Conservation (phyloP, 2,113 vertebrate genomes). For the Cyprinodon variegatus region DNA sequence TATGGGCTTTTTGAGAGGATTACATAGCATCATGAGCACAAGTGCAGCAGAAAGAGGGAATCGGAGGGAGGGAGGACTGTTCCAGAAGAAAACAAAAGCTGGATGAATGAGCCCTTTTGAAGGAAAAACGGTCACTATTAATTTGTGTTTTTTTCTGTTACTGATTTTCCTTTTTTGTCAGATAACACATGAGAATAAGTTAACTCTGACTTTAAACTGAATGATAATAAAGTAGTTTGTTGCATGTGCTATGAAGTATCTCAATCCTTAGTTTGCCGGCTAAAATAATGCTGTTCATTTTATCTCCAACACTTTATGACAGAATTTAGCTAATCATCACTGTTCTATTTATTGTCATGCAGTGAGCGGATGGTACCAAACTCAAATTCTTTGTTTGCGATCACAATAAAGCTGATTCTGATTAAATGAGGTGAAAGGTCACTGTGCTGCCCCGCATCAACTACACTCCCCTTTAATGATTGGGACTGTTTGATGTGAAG, state of each 20-base stretch:
- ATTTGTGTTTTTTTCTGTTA: not conserved
- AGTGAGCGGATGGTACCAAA: no score
- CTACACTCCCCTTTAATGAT: constrained; percentile 33
- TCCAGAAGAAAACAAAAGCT: constrained; percentile 10
- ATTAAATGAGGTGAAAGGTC: constrained; percentile 35
- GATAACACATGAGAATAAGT: not conserved
- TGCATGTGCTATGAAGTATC: not conserved
- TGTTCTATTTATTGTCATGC: no score
- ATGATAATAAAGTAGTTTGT: not conserved
- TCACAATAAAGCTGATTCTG: no score
- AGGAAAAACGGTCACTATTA: not conserved
- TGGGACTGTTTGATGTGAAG: constrained; percentile 48
- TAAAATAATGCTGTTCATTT: not conserved
- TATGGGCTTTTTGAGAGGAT: constrained; percentile 70
- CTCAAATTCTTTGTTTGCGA: no score
- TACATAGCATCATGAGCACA: constrained; percentile 55
- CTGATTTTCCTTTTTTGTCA: not conserved
- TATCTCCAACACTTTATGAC: not conserved
- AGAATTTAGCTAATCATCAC: not conserved
- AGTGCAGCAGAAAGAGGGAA: constrained; percentile 27
- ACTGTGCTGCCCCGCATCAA: constrained; percentile 25
- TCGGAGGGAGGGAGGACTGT: constrained; percentile 19
- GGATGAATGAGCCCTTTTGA: constrained; percentile 8
- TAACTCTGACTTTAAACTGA: no score
- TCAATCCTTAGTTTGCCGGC: no score